phyloP scores from a whole-genome alignment of 2,113 vertebrate genomes.

The Aegithalos caudatus region DNA sequence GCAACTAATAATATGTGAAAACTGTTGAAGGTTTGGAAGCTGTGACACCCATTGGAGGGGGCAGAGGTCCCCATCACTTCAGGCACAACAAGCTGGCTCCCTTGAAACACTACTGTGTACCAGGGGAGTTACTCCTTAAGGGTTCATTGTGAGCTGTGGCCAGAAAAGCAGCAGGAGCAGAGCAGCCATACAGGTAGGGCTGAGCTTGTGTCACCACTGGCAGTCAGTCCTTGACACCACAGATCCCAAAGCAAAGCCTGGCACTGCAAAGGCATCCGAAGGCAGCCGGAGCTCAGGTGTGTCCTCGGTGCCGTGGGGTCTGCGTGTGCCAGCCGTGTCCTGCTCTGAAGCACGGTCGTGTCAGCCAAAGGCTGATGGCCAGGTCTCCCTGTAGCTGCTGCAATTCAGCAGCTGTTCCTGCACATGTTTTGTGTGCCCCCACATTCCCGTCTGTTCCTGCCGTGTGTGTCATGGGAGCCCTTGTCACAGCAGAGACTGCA shows the following conservation, averaged over 20 bases:
- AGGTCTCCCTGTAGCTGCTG: not conserved
- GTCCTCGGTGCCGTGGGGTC: rapidly evolving
- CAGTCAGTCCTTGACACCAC: not conserved
- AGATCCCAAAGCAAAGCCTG: not conserved
- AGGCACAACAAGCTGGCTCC: not conserved
- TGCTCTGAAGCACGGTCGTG: not conserved
- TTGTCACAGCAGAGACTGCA: not conserved
- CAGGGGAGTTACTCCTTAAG: not conserved
- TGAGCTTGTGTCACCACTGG: not conserved
- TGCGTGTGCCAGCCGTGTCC: rapidly evolving
- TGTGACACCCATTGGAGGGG: not conserved
- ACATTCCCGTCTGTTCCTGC: not conserved
- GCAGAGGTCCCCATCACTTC: not conserved
- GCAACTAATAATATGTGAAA: not conserved
- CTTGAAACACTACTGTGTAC: not conserved
- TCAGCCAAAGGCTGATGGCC: not conserved
- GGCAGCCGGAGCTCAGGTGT: not conserved
- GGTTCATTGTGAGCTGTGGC: not conserved
- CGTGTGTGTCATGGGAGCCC: not conserved
- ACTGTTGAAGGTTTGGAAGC: not conserved
- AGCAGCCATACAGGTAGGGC: rapidly evolving
- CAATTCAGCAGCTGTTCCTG: not conserved
- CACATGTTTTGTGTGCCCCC: not conserved
- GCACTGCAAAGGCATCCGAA: not conserved
- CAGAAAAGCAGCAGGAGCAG: not conserved